Evolutionary conservation across 1,140 invertebrate genomes (phyloP), one percentile per base, ranked within the genome.

Genomic region (Bradynema listronoti): DNA sequence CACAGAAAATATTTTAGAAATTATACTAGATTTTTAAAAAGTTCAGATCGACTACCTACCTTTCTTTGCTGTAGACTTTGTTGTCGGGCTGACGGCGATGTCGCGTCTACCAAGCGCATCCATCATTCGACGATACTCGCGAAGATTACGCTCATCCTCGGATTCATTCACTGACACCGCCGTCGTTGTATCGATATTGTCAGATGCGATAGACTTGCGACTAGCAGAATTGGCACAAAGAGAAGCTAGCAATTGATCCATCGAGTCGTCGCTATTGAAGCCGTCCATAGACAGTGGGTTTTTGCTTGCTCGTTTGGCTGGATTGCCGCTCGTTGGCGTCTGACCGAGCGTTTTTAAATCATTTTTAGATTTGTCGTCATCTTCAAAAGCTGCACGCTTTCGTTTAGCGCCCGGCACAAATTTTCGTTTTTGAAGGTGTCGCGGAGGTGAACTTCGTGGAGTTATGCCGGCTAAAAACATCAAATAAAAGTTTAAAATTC

Each of bases 131-230:
- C 34, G 29, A 24, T 50, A 50, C 16, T n/a, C 16, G 16, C n/a
- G 27, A 25, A 50, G 34, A 50, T 50, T 50, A 5, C n/a, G 16
- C 16, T 50, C 19, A n/a, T n/a, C 27, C 34, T 50, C 47, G 4
- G 3, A 4, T 11, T 11, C 36, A 39, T 19, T 39, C 19, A 19
- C 36, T 39, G 36, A 11, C 11, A 39, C 36, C 36, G 36, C 11
- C 11, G 36, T 11, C 36, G 36, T 39, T 39, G 11, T 11, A 39
- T 19, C 11, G 36, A 39, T 39, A 19, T 39, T 11, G 36, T 39
- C 36, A 19, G 11, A 11, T 39, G 11, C 36, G 36, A 39, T 39
- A 11, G 11, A 39, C 36, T 39, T 11, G 11, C 19, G 19, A 11
- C 19, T 39, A 11, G 36, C 36, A 39, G 19, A 39, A 19, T 39